These are phyloP conservation scores for Parazoanthus darwini DNA, from an alignment of 92 coral and sea anemone genomes.

Conservation along the genomic window DNA sequence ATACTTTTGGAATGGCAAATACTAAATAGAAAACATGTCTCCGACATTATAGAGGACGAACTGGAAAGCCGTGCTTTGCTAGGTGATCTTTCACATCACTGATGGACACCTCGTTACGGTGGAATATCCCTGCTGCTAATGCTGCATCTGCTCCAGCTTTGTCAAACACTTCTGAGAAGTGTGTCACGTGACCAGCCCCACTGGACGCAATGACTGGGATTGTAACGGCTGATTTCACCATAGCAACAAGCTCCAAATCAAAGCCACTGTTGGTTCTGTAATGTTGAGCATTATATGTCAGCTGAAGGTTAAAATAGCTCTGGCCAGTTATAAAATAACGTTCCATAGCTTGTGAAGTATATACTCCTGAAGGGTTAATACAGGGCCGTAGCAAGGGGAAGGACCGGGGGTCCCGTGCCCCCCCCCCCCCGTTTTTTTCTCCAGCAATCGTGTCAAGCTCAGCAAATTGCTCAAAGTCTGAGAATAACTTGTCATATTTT, in stretches of 20 bases:
- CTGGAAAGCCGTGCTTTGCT: conserved; percentile 48
- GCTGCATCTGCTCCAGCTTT: conserved; percentile 60
- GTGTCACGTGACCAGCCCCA: conserved; percentile 66
- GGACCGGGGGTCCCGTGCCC: too few relatives aligned
- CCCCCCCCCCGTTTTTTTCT: too few relatives aligned
- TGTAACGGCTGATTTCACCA: conserved; percentile 63
- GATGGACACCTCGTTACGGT: conserved; percentile 57
- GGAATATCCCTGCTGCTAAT: conserved; percentile 64
- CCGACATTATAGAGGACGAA: conserved; percentile 6
- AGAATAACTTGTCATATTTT: too few relatives aligned
- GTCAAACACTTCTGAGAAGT: conserved; percentile 59
- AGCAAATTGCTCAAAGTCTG: too few relatives aligned
- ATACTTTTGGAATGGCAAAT: too few relatives aligned
- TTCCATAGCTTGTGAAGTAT: too few relatives aligned
- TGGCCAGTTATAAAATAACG: too few relatives aligned
- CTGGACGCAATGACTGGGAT: conserved; percentile 70
- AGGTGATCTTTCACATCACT: conserved; percentile 53
- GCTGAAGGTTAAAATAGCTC: too few relatives aligned
- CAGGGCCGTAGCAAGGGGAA: too few relatives aligned
- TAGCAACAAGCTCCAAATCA: conserved; percentile 60
- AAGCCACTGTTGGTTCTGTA: conserved; percentile 61
- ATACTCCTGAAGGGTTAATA: too few relatives aligned
- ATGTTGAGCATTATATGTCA: not conserved
- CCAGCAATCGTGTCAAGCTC: too few relatives aligned
- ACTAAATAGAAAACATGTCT: too few relatives aligned